Evolutionary conservation across 2,888 invertebrate genomes (phyloP).

Genomic region (Gandaritis pyraliata): DNA sequence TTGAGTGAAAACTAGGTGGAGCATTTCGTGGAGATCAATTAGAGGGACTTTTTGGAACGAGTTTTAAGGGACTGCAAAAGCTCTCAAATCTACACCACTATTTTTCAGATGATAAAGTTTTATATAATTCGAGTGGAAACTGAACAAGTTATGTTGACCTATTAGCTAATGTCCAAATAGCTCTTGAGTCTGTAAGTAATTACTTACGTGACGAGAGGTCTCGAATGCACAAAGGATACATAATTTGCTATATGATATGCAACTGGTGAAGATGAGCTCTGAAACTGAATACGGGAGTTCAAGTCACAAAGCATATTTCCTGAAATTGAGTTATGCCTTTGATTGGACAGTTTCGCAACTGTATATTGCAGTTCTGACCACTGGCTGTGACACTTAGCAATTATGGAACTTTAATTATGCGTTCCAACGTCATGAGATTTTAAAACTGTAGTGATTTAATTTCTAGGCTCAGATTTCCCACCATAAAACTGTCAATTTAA

Average conservation of each 20-base stretch:
- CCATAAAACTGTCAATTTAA: background rate
- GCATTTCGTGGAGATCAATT: background rate
- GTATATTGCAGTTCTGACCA: background rate
- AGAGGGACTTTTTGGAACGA: too few relatives aligned
- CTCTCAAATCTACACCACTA: too few relatives aligned
- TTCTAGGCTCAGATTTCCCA: background rate
- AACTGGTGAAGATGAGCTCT: conserved; percentile 11
- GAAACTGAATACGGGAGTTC: too few relatives aligned
- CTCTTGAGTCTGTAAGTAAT: background rate
- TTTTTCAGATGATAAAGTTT: too few relatives aligned
- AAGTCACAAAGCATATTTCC: background rate
- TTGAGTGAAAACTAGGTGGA: background rate
- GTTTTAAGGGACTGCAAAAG: too few relatives aligned
- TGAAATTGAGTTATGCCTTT: background rate
- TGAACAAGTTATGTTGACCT: background rate
- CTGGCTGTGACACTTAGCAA: background rate
- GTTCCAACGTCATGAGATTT: background rate
- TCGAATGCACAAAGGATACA: background rate
- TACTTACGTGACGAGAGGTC: background rate
- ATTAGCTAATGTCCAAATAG: background rate
- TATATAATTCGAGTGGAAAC: too few relatives aligned
- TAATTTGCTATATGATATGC: conserved; percentile 22
- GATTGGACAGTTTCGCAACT: background rate
- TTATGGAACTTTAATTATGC: background rate
- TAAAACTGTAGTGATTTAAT: background rate